Evolutionary conservation across 2,888 invertebrate genomes (phyloP).

Genomic region (Mechanitis mazaeus): DNA sequence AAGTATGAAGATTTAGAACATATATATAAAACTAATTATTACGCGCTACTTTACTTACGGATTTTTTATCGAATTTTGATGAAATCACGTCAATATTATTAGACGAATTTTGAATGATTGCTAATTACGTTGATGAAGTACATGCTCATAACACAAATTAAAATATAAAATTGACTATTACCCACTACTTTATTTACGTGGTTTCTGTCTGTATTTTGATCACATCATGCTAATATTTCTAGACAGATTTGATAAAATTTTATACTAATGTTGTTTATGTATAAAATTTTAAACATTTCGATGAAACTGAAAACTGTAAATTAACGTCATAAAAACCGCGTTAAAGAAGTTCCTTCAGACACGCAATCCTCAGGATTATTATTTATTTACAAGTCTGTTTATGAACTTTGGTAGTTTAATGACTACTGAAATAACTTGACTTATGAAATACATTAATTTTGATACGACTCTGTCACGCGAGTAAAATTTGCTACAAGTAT

Average conservation of each 20-base stretch:
- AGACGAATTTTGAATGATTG: too few species aligned
- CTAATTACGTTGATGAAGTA: too few species aligned
- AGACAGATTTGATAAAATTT: too few species aligned
- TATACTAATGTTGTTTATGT: too few species aligned
- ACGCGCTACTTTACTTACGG: background rate
- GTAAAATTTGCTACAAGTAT: conserved; percentile 5
- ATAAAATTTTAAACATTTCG: too few species aligned
- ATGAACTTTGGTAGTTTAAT: conserved; percentile 64
- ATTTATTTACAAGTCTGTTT: conserved; percentile 59
- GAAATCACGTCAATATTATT: too few species aligned
- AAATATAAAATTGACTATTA: too few species aligned
- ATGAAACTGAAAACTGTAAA: background rate
- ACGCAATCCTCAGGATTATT: conserved; percentile 56
- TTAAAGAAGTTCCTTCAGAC: conserved; percentile 32
- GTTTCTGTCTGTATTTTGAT: too few species aligned
- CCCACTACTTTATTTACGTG: too few species aligned
- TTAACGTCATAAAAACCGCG: conserved; percentile 15
- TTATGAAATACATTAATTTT: conserved; percentile 62
- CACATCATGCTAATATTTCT: too few species aligned
- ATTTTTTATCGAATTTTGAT: too few species aligned
- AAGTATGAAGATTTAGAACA: conserved; percentile 12
- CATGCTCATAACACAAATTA: too few species aligned
- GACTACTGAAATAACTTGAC: conserved; percentile 58
- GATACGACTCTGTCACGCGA: conserved; percentile 59
- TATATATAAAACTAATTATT: background rate